phyloP scores from a whole-genome alignment of 2,888 invertebrate genomes.

The Phengaris alcon region DNA sequence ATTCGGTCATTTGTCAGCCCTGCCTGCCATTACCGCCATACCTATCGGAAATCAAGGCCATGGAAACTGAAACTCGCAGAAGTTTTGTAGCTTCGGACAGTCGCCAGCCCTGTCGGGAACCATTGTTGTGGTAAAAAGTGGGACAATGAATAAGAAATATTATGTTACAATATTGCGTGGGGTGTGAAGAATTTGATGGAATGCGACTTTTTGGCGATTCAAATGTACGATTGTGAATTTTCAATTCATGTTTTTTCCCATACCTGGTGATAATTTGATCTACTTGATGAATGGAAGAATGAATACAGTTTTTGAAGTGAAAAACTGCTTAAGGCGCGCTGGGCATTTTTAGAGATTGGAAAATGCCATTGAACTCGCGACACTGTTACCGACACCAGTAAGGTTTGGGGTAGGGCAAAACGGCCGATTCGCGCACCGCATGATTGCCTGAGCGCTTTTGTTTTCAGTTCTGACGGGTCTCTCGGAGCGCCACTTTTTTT shows the following conservation, averaged over 20 bases:
- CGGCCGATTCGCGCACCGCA: too few relatives aligned
- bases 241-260: neutral
- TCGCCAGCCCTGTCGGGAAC: neutral
- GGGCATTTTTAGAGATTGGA: too few relatives aligned
- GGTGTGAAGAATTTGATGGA: conserved; percentile 57
- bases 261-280: neutral
- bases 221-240: conserved; percentile 29
- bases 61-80: too few relatives aligned
- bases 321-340: too few relatives aligned
- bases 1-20: conserved; percentile 43
- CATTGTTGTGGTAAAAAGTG: conserved; percentile 56
- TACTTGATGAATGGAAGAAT: neutral
- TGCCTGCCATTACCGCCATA: neutral
- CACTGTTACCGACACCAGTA: too few relatives aligned
- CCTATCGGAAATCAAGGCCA: neutral
- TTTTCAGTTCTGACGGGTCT: too few relatives aligned
- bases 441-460: too few relatives aligned
- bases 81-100: neutral
- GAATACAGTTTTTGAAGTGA: neutral
- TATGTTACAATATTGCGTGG: conserved; percentile 47
- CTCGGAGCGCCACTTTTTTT: neutral
- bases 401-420: too few relatives aligned
- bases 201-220: conserved; percentile 29
- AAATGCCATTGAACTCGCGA: too few relatives aligned
- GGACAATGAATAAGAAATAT: conserved; percentile 62